phyloP scores from a whole-genome alignment of 2,797 vertebrate species.

The Mastacembelus armatus region DNA sequence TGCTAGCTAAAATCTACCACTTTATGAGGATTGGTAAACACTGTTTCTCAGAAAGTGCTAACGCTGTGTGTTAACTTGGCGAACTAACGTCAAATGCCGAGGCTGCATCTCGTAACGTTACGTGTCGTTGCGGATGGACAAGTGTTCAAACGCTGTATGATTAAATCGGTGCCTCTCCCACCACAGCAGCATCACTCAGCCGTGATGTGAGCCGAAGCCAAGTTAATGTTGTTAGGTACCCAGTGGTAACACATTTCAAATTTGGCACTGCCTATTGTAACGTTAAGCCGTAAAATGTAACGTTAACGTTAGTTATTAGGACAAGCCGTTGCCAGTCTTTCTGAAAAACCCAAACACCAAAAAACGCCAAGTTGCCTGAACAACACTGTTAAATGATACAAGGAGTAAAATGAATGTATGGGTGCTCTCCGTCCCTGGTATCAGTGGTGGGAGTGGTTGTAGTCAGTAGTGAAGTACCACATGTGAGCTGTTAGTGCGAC shows the following conservation, averaged over 20 bases:
- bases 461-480: conserved; percentile 50
- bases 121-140: conserved; percentile 26
- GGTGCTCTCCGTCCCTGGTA: conserved; percentile 23
- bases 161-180: conserved; percentile 60
- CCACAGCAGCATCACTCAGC: conserved; percentile 57
- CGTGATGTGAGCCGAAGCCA: conserved; percentile 67
- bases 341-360: too few species aligned
- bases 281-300: too few species aligned
- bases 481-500: conserved; percentile 59
- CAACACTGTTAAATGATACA: not conserved
- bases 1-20: conserved; percentile 58
- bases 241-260: conserved; percentile 22
- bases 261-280: conserved; percentile 7
- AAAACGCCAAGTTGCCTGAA: too few species aligned
- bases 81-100: conserved; percentile 17
- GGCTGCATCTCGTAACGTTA: not conserved
- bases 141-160: conserved; percentile 41
- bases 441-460: conserved; percentile 77
- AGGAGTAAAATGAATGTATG: conserved; percentile 3
- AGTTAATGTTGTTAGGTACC: conserved; percentile 60
- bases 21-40: conserved; percentile 61
- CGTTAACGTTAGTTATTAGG: too few species aligned
- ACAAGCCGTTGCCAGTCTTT: too few species aligned
- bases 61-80: conserved; percentile 43
- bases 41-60: conserved; percentile 45